Conservation (phyloP, 2,888 invertebrate species). For the Microctonus hyperodae region DNA sequence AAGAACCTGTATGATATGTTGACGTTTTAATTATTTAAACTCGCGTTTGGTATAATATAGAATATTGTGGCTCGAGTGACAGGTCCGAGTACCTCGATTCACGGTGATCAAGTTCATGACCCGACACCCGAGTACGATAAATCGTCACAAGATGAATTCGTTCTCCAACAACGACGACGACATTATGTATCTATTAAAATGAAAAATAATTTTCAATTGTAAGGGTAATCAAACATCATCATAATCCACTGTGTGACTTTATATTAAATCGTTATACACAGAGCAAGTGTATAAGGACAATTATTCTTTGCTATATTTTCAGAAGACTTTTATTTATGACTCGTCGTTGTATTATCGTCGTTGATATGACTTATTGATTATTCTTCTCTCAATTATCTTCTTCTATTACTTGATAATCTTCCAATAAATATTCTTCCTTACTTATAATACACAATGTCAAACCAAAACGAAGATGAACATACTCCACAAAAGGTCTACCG, state of each 20-base stretch:
- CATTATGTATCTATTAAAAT: not conserved
- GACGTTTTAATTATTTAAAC: not conserved
- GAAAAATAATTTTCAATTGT: slow-evolving; percentile 2
- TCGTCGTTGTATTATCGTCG: slow-evolving; percentile 12
- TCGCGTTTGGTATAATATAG: not conserved
- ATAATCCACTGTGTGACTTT: not conserved
- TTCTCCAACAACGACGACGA: not conserved
- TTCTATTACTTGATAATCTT: too few species aligned
- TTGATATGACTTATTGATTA: not conserved
- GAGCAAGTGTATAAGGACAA: not conserved
- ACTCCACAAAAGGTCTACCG: slow-evolving; percentile 59
- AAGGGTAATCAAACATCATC: not conserved
- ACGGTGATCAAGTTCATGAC: not conserved
- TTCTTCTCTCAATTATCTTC: too few species aligned
- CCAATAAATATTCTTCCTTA: not conserved
- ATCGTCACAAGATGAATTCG: slow-evolving; percentile 26
- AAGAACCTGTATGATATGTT: not conserved
- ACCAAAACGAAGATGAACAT: slow-evolving; percentile 36
- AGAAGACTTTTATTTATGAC: not conserved
- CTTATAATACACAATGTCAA: slow-evolving; percentile 33
- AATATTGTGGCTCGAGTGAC: not conserved
- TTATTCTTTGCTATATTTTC: not conserved
- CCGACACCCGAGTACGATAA: slow-evolving; percentile 23
- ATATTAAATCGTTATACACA: not conserved
- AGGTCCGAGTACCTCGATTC: not conserved